Conservation (phyloP, 2,113 vertebrate species). For the Lanius collurio region DNA sequence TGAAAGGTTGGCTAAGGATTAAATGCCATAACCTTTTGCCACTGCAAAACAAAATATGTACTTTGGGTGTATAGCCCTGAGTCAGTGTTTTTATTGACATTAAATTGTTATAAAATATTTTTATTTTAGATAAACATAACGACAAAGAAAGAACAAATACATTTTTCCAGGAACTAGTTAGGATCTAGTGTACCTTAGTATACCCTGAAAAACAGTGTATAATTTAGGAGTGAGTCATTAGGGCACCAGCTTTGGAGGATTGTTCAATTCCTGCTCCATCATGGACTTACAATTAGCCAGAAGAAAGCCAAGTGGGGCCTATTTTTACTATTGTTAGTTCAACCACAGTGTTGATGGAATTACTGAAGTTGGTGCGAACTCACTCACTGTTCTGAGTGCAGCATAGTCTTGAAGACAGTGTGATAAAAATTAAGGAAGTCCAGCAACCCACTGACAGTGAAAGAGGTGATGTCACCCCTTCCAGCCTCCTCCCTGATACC, state of each 20-base stretch:
- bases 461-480: neutral
- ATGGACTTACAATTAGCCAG: neutral
- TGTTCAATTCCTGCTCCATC: neutral
- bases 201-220: neutral
- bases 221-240: slow-evolving; percentile 13
- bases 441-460: neutral
- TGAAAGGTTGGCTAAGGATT: neutral
- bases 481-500: neutral
- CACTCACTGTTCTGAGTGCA: neutral
- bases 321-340: neutral
- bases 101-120: neutral
- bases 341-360: neutral
- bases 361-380: neutral
- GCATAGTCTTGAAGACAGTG: neutral
- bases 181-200: neutral
- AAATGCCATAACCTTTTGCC: neutral
- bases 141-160: neutral
- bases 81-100: slow-evolving; percentile 40
- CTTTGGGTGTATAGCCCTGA: slow-evolving; percentile 18
- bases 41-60: neutral
- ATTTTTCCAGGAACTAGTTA: slow-evolving; percentile 34
- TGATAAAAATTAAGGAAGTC: neutral
- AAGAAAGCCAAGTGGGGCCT: neutral
- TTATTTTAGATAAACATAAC: neutral
- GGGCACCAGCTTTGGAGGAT: neutral